These are phyloP conservation scores for Antennarius maculatus DNA, from an alignment of 2,797 vertebrate species.

Conservation along the genomic window DNA sequence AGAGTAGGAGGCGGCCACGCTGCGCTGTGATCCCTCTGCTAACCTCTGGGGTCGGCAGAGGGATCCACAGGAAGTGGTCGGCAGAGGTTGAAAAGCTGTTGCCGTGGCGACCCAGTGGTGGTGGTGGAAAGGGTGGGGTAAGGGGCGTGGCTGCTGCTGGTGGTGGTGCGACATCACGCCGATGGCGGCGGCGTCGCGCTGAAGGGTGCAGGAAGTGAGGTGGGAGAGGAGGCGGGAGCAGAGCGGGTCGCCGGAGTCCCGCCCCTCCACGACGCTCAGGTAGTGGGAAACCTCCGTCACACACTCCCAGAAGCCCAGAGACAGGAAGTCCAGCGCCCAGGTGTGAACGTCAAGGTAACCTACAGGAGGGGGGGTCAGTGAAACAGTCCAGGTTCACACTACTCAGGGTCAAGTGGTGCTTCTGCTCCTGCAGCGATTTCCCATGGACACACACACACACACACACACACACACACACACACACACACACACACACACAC, in stretches of 20 bases:
- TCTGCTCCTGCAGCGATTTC: slow-evolving; percentile 90
- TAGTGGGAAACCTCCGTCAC: slow-evolving; percentile 90
- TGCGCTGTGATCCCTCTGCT: slow-evolving; percentile 76
- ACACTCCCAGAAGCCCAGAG: slow-evolving; percentile 94
- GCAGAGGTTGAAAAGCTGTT: slow-evolving; percentile 83
- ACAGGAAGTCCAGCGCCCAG: slow-evolving; percentile 97
- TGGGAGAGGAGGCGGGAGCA: slow-evolving; percentile 90
- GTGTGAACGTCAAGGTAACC: slow-evolving; percentile 90
- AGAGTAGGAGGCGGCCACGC: slow-evolving; percentile 58
- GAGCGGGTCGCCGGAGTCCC: slow-evolving; percentile 88
- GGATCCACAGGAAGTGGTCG: slow-evolving; percentile 81
- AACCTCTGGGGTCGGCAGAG: slow-evolving; percentile 72
- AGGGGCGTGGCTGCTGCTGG: slow-evolving; percentile 75
- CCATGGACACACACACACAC: slow-evolving; percentile 83
- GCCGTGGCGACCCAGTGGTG: slow-evolving; percentile 84
- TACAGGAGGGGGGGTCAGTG: slow-evolving; percentile 40
- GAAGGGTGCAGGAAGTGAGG: slow-evolving; percentile 89
- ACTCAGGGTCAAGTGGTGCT: slow-evolving; percentile 91
- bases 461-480: slow-evolving; percentile 9
- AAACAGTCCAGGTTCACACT: slow-evolving; percentile 51
- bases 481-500: neutral
- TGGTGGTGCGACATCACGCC: slow-evolving; percentile 44
- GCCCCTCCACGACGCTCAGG: slow-evolving; percentile 88
- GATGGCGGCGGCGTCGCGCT: slow-evolving; percentile 86
- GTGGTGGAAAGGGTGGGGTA: slow-evolving; percentile 77